phyloP scores from a whole-genome alignment of 2,888 invertebrate species.

The Drosophila maculinotata region DNA sequence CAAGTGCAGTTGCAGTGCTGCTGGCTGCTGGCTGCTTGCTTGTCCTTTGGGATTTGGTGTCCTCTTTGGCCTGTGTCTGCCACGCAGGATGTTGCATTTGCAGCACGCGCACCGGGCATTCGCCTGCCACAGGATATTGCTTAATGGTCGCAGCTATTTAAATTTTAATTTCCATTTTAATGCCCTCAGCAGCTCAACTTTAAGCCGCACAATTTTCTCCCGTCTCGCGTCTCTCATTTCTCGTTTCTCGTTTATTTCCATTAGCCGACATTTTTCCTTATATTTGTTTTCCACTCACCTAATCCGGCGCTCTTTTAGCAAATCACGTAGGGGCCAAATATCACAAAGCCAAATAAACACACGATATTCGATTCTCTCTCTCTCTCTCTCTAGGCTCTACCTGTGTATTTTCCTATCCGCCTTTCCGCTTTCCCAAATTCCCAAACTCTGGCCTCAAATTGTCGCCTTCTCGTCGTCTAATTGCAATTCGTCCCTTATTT shows the following conservation, averaged over 20 bases:
- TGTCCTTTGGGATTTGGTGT: slow-evolving; percentile 24
- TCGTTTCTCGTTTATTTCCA: slow-evolving; percentile 56
- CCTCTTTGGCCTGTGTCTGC: slow-evolving; percentile 33
- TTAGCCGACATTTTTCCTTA: slow-evolving; percentile 38
- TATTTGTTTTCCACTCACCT: slow-evolving; percentile 30
- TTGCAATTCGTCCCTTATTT: slow-evolving; percentile 32
- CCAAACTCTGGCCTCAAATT: slow-evolving; percentile 27
- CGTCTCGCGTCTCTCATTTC: slow-evolving; percentile 6
- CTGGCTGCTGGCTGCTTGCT: slow-evolving; percentile 4
- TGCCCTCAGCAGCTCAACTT: slow-evolving; percentile 25
- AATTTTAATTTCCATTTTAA: slow-evolving; percentile 66
- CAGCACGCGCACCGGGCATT: slow-evolving; percentile 7
- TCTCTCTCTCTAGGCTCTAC: not conserved
- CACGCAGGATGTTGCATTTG: slow-evolving; percentile 57
- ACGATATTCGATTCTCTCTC: not conserved
- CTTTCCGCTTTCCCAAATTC: slow-evolving; percentile 3
- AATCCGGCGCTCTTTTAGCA: slow-evolving; percentile 68
- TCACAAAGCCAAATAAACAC: slow-evolving; percentile 21
- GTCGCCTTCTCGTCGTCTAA: slow-evolving; percentile 40
- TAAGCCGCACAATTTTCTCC: slow-evolving; percentile 12
- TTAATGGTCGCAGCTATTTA: slow-evolving; percentile 75
- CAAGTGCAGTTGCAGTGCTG: slow-evolving; percentile 5
- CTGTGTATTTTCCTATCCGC: not conserved
- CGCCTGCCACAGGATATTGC: slow-evolving; percentile 58
- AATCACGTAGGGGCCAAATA: slow-evolving; percentile 62